Base-by-base conservation (phyloP, 2,888 invertebrate species). In the Drosophila anomalata region DNA sequence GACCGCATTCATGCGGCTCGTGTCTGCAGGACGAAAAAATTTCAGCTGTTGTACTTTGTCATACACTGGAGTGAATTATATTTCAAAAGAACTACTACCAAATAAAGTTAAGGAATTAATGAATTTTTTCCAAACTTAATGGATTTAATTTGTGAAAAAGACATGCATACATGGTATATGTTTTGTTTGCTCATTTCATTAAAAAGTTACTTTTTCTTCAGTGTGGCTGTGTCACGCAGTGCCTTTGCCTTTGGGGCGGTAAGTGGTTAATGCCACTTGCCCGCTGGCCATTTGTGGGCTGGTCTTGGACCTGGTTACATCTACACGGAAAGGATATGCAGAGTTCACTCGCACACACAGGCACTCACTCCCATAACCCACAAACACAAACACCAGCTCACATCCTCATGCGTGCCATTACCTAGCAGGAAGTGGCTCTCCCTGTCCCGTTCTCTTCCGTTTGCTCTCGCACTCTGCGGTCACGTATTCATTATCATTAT, bases 401-500 rank as follows among this genome's bases (percentile, higher is more conserved):
- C 62, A 87, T 78, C 73, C 87, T 87, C 82, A 81, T 82, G 82
- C 82, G 82, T 87, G 79, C 79, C 87, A 82, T 82, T 87, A 76
- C 60, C 73, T 73, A 22, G 65, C 69, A 77, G 87, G 76, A 81
- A 79, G 76, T 72, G 63, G 14, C 17, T 63, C 58, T 59, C 50
- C 55, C 42, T 60, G 44, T 42, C 47, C 17, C 42, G 26, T 39
- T 39, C 31, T 29, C 20, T 55, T 4, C 41, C 22, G 20, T 8
- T 41, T 7, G 69, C 42, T 62, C 44, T 62, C 68, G 68, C 66
- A 52, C 50, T 77, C 80, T 75, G 76, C 75, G 74, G 81, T 87
- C 88, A 89, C 89, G 69, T 82, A 85, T 88, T 82, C 82, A 88
- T 89, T 88, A 88, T 88, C 88, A 85, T 85, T 89, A 88, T 89